phyloP scores from a whole-genome alignment of 1,140 invertebrate species.

The Lamellibrachia luymesi region DNA sequence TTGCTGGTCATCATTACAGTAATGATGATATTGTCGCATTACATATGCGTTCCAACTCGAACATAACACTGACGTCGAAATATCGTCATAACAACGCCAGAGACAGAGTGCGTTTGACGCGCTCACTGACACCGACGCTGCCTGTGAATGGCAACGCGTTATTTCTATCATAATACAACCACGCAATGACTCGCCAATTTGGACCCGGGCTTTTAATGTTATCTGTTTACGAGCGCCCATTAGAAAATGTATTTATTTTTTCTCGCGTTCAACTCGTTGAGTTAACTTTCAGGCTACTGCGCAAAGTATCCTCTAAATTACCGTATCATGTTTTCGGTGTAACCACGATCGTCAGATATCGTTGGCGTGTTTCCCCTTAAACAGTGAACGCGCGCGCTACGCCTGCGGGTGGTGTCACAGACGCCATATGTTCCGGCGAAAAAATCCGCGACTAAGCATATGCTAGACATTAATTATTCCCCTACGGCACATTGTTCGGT shows the following conservation, averaged over 20 bases:
- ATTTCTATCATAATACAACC: neutral
- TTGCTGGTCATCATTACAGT: neutral
- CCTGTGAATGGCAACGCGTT: neutral
- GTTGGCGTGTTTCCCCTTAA: neutral
- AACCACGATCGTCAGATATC: neutral
- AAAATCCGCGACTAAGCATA: neutral
- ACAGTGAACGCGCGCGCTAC: neutral
- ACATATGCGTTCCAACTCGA: neutral
- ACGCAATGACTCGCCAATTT: neutral
- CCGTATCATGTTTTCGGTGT: neutral
- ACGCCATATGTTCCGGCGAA: neutral
- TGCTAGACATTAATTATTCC: constrained; percentile 1
- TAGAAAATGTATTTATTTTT: neutral
- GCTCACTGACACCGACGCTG: too few species aligned
- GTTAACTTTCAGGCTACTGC: neutral
- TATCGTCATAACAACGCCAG: neutral
- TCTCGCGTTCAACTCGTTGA: neutral
- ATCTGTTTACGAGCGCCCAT: neutral
- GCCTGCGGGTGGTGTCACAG: neutral
- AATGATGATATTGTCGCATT: neutral
- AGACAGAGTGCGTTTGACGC: too few species aligned
- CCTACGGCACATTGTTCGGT: neutral
- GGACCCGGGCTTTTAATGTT: neutral
- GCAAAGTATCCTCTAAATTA: neutral
- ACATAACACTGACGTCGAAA: neutral